A percentile compares a stretch with the other conserved stretches of the same genome.
phyloP scores from a whole-genome alignment of 2,888 invertebrate genomes.

The Acleris laterana region DNA sequence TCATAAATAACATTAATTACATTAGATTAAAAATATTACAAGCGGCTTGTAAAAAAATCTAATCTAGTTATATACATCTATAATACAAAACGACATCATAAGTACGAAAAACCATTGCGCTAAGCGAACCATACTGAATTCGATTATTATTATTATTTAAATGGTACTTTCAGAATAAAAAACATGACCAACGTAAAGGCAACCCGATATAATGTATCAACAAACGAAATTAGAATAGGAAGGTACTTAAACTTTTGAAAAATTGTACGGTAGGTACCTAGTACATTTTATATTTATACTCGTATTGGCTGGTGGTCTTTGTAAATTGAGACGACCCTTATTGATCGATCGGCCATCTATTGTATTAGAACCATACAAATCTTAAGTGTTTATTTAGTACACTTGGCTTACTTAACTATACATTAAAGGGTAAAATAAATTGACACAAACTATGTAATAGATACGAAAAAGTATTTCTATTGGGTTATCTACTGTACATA shows the following conservation, averaged over 20 bases:
- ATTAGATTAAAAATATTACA: slow-evolving; percentile 38
- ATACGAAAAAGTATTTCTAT: slow-evolving; percentile 31
- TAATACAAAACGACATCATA: slow-evolving; percentile 60
- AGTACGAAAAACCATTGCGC: slow-evolving; percentile 25
- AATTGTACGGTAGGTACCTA: too few species aligned
- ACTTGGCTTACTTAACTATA: background rate
- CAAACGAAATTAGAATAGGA: too few species aligned
- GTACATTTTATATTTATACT: too few species aligned
- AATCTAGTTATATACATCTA: slow-evolving; percentile 74
- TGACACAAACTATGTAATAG: slow-evolving; percentile 22
- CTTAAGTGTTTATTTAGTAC: too few species aligned
- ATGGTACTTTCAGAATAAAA: background rate
- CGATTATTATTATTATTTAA: background rate
- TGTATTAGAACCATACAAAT: too few species aligned
- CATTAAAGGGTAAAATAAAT: slow-evolving; percentile 11
- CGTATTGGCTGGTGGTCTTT: too few species aligned
- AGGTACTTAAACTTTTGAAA: too few species aligned
- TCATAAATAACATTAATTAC: slow-evolving; percentile 18
- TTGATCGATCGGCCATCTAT: too few species aligned
- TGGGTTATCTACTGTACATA: slow-evolving; percentile 49
- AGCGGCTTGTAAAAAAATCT: slow-evolving; percentile 71
- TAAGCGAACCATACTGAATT: slow-evolving; percentile 10
- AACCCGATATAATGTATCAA: too few species aligned
- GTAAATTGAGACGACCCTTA: too few species aligned
- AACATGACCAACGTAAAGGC: background rate